Base-by-base conservation (phyloP, 2,888 invertebrate genomes). In the Synanthedon formicaeformis region DNA sequence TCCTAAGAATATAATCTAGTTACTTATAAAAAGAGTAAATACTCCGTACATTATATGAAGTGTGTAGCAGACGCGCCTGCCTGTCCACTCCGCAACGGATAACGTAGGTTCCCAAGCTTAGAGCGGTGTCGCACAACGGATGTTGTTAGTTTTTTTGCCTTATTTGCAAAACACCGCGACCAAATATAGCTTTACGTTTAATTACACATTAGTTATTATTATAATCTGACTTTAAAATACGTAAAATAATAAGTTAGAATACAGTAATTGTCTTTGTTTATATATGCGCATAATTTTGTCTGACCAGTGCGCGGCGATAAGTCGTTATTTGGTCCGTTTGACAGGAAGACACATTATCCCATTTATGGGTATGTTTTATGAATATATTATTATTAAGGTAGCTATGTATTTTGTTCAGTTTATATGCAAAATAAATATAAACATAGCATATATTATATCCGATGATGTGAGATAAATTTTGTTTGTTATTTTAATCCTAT, bases 181-280 rank as follows among this genome's bases (percentile, higher is more conserved):
- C 75, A 73, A 80, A 81, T 79, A 81, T 62, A 80, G 78, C 63
- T 65, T 60, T 76, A 71, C 77, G 78, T 76, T 82, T 81, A 81
- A 83, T 83, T 81, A 78, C 72, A 64, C 73, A 70, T 67, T 79
- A 78, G 78, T 79, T 76, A 74, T 72, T 71, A 68, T 71, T 76
- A 72, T 76, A 77, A 77, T 79, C 78, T 75, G 71, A 71, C 76
- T 45, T 12, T 12, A 45, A 45, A 45, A 23, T 23, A 23, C 23
- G 23, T 23, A 23, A 23, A 23, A 45, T 45, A 45, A 45, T 45
- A 45, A 58, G 60, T 63, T 59, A 55, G 57, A n/a, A 58, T 61
- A 57, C 55, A 59, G 59, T 45, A 45, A 56, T 58, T 59, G 58
- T 62, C 23, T 53, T 56, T 52, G 56, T 53, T 64, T 67, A 71